These are phyloP conservation scores for Chrysoperla carnea DNA, from an alignment of 1,140 invertebrate genomes.

Conservation along the genomic window DNA sequence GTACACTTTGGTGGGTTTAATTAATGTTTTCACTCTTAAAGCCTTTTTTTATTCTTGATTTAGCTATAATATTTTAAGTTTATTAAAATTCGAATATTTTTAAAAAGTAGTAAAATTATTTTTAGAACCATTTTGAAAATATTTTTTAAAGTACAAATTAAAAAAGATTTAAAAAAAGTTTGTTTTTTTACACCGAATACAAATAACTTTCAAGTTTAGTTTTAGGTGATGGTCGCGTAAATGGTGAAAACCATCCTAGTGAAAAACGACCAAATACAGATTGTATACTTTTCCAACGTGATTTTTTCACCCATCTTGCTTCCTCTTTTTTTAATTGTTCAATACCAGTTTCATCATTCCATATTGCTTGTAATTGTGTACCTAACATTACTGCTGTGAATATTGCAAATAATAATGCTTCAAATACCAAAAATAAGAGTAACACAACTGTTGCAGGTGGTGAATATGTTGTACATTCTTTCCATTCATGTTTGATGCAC, in stretches of 20 bases:
- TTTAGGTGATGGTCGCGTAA: slow-evolving; percentile 62
- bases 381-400: slow-evolving; percentile 97
- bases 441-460: slow-evolving; percentile 92
- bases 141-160: too few species aligned
- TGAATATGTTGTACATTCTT: slow-evolving; percentile 80
- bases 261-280: slow-evolving; percentile 90
- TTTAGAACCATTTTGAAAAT: too few species aligned
- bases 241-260: slow-evolving; percentile 86
- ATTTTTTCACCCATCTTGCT: slow-evolving; percentile 77
- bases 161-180: too few species aligned
- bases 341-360: slow-evolving; percentile 96
- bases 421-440: slow-evolving; percentile 89
- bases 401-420: slow-evolving; percentile 92
- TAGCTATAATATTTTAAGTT: too few species aligned
- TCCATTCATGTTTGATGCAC: slow-evolving; percentile 90
- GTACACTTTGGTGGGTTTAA: too few species aligned
- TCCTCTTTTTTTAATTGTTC: slow-evolving; percentile 90
- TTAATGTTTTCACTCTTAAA: too few species aligned
- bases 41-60: too few species aligned
- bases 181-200: slow-evolving; percentile 63
- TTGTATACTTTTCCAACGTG: slow-evolving; percentile 84
- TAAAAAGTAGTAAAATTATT: too few species aligned
- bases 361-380: slow-evolving; percentile 94
- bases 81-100: too few species aligned
- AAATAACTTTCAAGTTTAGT: slow-evolving; percentile 56